Conservation (phyloP, 2,888 invertebrate genomes). For the Laothoe populi region DNA sequence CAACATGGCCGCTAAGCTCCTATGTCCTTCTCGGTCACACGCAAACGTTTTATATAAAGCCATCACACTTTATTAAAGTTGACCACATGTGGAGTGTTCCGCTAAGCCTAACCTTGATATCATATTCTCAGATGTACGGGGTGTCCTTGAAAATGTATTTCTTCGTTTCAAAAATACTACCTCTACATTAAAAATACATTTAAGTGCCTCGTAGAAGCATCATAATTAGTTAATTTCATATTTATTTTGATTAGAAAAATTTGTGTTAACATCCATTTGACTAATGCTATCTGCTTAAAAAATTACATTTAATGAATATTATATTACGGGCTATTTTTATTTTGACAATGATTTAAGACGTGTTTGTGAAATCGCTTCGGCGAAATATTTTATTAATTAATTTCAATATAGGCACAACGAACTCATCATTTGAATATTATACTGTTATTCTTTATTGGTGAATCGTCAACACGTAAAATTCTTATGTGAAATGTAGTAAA, state of each 20-base stretch:
- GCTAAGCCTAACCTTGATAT: slow-evolving; percentile 85
- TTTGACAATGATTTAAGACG: neutral
- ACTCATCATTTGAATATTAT: neutral
- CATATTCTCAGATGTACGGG: slow-evolving; percentile 78
- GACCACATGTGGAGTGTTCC: slow-evolving; percentile 85
- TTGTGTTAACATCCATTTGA: neutral
- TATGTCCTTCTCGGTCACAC: slow-evolving; percentile 69
- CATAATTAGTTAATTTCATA: slow-evolving; percentile 30
- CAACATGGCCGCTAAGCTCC: slow-evolving; percentile 84
- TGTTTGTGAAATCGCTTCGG: neutral
- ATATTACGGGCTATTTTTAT: slow-evolving; percentile 28
- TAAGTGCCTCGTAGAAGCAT: slow-evolving; percentile 37
- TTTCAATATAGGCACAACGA: slow-evolving; percentile 2
- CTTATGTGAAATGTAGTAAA: slow-evolving; percentile 30
- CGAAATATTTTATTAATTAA: slow-evolving; percentile 11
- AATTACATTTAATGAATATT: slow-evolving; percentile 11
- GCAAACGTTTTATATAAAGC: slow-evolving; percentile 54
- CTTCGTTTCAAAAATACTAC: slow-evolving; percentile 1
- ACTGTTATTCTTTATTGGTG: neutral
- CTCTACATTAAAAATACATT: slow-evolving; percentile 8
- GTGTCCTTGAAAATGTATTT: slow-evolving; percentile 48
- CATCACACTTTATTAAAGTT: slow-evolving; percentile 81
- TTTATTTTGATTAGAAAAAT: slow-evolving; percentile 21
- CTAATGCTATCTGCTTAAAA: slow-evolving; percentile 17
- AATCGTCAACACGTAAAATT: neutral